These are phyloP conservation scores for Zingel zingel DNA, from an alignment of 2,113 vertebrate species.

Conservation along the genomic window DNA sequence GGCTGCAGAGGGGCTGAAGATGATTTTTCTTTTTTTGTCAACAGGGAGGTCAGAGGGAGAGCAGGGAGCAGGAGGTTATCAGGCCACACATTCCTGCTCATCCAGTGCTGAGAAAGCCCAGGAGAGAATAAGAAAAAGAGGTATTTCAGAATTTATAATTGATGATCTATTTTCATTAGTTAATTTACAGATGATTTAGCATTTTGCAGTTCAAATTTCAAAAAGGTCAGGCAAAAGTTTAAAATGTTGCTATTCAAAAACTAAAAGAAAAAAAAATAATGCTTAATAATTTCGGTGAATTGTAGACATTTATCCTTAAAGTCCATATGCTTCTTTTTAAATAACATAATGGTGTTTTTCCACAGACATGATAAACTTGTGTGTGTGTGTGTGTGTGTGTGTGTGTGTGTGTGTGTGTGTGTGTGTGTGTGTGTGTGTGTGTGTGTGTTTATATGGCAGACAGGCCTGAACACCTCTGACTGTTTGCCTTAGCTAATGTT, in stretches of 20 bases:
- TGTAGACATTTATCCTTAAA: no score
- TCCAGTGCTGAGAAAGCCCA: constrained; percentile 57
- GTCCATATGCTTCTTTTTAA: neutral
- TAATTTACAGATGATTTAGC: neutral
- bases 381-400: neutral
- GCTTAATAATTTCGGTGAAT: no score
- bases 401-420: neutral
- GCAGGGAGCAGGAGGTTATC: constrained; percentile 74
- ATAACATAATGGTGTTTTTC: neutral
- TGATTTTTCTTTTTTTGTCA: constrained; percentile 38
- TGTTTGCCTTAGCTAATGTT: constrained; percentile 37
- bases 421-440: neutral
- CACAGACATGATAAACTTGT: neutral
- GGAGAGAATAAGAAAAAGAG: neutral
- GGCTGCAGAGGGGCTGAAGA: neutral
- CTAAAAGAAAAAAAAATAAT: neutral
- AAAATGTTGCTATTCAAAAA: neutral
- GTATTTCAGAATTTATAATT: neutral
- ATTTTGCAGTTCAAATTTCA: neutral
- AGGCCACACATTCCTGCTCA: constrained; percentile 65
- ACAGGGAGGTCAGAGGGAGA: constrained; percentile 58
- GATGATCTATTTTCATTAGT: neutral
- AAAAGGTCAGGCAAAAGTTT: neutral
- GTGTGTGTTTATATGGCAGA: constrained; percentile 18
- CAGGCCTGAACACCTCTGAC: constrained; percentile 41